Percentiles rank a stretch among this genome's conserved stretches.
Evolutionary conservation across 2,113 vertebrate genomes (phyloP).

Genomic region (Buteo buteo): DNA sequence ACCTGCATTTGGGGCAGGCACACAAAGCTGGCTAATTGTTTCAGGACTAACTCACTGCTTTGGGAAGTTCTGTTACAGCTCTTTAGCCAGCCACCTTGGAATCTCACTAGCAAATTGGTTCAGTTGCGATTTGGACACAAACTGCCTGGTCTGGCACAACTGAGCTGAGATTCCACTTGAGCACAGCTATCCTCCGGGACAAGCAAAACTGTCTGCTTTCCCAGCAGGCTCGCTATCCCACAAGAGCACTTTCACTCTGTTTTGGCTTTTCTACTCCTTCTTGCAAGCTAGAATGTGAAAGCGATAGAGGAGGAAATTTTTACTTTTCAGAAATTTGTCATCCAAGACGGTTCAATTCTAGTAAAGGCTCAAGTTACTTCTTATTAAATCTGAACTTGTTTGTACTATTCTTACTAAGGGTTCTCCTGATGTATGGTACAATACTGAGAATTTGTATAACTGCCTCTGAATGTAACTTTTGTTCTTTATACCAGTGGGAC

Average conservation of each 20-base stretch:
- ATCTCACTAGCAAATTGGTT: not conserved
- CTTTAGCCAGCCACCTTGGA: slow-evolving; percentile 12
- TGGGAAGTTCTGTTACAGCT: not conserved
- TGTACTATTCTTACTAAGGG: not conserved
- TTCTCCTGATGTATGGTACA: not conserved
- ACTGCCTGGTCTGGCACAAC: slow-evolving; percentile 11
- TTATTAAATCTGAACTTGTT: not conserved
- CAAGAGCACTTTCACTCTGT: not conserved
- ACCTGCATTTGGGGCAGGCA: not conserved
- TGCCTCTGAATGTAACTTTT: not conserved
- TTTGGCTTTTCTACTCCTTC: slow-evolving; percentile 13
- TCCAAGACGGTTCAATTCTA: not conserved
- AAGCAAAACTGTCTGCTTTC: not conserved
- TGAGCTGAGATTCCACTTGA: slow-evolving; percentile 36
- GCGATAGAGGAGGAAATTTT: not conserved
- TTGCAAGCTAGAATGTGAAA: not conserved
- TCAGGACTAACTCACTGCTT: not conserved
- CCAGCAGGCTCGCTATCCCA: not conserved
- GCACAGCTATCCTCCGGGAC: not conserved
- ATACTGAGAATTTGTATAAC: not conserved
- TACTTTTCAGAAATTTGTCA: not conserved
- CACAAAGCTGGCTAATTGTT: not conserved
- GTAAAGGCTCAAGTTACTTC: not conserved
- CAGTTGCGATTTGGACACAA: slow-evolving; percentile 1
- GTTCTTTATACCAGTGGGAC: not conserved